These are phyloP conservation scores for Carollia perspicillata DNA, from an alignment of 2,113 vertebrate species.

Conservation along the genomic window DNA sequence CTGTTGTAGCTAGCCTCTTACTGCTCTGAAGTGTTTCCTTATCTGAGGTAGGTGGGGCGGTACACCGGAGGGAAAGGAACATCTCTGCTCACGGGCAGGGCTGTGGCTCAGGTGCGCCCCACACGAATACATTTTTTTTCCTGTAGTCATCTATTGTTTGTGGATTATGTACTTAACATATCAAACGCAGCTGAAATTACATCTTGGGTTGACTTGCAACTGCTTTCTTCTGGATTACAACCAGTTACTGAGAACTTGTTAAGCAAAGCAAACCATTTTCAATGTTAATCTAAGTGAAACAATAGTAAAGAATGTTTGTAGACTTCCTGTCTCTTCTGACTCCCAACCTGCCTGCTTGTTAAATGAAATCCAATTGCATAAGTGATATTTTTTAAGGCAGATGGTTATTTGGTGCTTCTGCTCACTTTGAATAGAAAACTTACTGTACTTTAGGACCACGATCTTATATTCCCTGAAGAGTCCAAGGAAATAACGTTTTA, in stretches of 20 bases:
- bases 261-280: not conserved
- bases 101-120: not conserved
- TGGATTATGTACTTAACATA: not conserved
- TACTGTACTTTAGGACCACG: not conserved
- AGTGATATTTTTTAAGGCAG: not conserved
- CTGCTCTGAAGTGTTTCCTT: not conserved
- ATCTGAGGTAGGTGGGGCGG: not conserved
- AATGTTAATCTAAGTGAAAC: not conserved
- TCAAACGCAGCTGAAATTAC: not conserved
- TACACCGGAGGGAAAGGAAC: not conserved
- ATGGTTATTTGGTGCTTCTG: not conserved
- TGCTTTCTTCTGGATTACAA: not conserved
- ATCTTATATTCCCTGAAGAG: not conserved
- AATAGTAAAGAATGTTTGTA: not conserved
- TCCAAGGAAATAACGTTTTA: conserved; percentile 19
- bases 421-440: conserved; percentile 1
- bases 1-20: not conserved
- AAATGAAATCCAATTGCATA: not conserved
- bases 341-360: not conserved
- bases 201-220: not conserved
- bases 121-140: not conserved
- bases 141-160: not conserved
- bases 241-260: not conserved
- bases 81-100: not conserved
- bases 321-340: not conserved